These are phyloP conservation scores for Tragelaphus scriptus DNA, from an alignment of 2,113 vertebrate species.

Conservation along the genomic window DNA sequence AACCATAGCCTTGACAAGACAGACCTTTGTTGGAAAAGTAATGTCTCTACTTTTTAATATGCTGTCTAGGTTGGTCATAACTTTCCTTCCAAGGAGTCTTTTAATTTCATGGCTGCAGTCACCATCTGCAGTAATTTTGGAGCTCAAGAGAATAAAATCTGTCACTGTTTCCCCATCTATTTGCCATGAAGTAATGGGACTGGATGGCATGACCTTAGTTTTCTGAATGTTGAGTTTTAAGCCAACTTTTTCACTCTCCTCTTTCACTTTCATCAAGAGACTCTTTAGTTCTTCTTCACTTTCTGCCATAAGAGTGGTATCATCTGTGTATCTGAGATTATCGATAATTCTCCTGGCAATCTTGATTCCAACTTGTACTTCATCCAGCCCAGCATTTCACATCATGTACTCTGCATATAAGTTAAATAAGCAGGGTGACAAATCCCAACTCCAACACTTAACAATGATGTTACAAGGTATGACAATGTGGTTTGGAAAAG, in stretches of 20 bases:
- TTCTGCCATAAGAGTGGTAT: neutral
- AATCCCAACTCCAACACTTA: neutral
- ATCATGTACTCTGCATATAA: neutral
- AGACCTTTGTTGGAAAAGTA: neutral
- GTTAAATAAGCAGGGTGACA: neutral
- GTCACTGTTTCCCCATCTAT: neutral
- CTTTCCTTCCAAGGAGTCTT: neutral
- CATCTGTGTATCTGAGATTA: neutral
- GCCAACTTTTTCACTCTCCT: neutral
- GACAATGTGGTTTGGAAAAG: neutral
- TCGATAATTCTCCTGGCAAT: neutral
- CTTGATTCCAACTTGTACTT: neutral
- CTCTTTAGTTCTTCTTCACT: neutral
- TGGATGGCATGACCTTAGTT: neutral
- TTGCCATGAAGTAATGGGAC: neutral
- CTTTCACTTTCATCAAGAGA: neutral
- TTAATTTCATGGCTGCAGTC: neutral
- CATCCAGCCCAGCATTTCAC: neutral
- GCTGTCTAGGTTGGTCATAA: no score
- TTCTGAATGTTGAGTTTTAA: neutral
- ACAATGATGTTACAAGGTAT: neutral
- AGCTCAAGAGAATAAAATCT: neutral
- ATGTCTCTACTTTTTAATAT: no score
- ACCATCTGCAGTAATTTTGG: neutral
- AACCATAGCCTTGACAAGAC: neutral